Base-by-base conservation (phyloP, 2,888 invertebrate genomes). In the Griposia aprilina region DNA sequence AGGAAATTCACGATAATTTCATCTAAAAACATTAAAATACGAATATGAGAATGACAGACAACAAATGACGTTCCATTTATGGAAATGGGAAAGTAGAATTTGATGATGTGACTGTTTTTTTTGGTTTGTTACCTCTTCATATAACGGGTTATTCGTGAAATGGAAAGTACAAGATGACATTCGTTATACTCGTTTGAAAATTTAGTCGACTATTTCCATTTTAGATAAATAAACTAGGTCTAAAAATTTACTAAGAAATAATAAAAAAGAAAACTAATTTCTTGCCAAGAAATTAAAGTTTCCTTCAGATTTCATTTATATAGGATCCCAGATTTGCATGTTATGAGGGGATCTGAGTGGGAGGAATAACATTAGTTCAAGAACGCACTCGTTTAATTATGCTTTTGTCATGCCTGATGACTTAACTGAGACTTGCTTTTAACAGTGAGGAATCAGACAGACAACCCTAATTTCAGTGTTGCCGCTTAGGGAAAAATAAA, bases 31-130 rank as follows among this genome's bases (percentile, higher is more conserved):
- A 82, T 70, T 88, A 88, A 77, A 81, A 67, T 84, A 67, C 48
- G 50, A 86, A 45, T 57, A 41, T 1, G 13, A 55, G 50, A 69
- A 62, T 86, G 84, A 87, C 89, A 84, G 78, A 82, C 75, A 74
- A 85, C 84, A 82, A 78, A 79, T 76, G 63, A 85, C 88, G 87
- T 88, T 88, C 87, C 87, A 83, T 83, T 88, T 87, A 74, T n/a
- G 70, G 78, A 65, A 78, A 69, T 20, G 67, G 48, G 60, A 71
- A 65, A 67, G 45, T 70, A 66, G 62, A 67, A 45, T 76, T 78
- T 79, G 87, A 78, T 88, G 85, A 88, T 85, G 88, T 83, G 87
- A 88, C 88, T 80, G 52, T 57, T 81, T 88, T 88, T 83, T 76
- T 77, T 65, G 11, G 55, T 15, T 50, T 26, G 55, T 8, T 55